phyloP scores from a whole-genome alignment of 2,113 vertebrate genomes.

The Marmota flaviventris region DNA sequence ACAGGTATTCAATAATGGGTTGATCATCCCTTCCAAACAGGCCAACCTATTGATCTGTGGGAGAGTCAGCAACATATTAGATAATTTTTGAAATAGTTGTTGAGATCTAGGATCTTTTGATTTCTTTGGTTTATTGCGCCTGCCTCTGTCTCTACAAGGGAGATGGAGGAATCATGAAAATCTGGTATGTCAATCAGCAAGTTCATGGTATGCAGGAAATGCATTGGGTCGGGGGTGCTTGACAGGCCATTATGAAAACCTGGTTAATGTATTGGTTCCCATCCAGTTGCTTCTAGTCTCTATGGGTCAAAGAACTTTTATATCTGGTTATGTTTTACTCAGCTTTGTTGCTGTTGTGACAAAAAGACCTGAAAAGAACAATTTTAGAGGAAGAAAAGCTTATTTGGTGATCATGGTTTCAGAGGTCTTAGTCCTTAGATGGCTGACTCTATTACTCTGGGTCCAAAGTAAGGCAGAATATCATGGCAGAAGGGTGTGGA shows the following conservation, averaged over 20 bases:
- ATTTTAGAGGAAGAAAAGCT: too few relatives aligned
- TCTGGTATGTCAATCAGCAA: background rate
- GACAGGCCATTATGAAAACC: constrained; percentile 22
- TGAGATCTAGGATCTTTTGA: background rate
- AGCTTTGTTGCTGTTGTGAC: too few relatives aligned
- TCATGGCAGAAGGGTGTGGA: too few relatives aligned
- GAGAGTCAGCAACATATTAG: background rate
- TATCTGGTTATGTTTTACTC: background rate
- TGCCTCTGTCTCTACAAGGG: background rate
- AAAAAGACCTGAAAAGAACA: too few relatives aligned
- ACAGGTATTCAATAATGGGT: background rate
- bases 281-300: background rate
- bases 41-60: background rate
- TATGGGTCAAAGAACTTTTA: background rate
- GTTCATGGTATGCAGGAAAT: background rate
- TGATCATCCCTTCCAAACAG: background rate
- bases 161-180: background rate
- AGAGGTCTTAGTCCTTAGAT: too few relatives aligned
- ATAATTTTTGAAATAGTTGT: background rate
- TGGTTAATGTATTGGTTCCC: constrained; percentile 1
- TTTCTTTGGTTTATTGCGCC: background rate
- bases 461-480: too few relatives aligned
- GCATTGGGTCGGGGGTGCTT: background rate
- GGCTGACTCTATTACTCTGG: too few relatives aligned
- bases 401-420: too few relatives aligned